phyloP scores from a whole-genome alignment of 2,888 invertebrate genomes.

The Oconnorella tubifera region DNA sequence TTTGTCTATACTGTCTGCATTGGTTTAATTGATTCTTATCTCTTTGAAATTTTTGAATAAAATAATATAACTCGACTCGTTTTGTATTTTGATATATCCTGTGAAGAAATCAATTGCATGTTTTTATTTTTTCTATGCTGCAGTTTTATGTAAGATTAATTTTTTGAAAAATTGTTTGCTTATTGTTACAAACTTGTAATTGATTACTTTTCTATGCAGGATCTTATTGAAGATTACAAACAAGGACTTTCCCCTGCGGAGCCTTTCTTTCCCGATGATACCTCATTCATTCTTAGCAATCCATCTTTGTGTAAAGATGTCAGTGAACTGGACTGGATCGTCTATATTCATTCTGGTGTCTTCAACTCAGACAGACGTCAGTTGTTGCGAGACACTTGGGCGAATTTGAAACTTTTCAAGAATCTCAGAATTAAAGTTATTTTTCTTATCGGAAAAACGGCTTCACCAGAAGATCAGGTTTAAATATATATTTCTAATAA shows the following conservation, averaged over 20 bases:
- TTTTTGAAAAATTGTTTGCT: too few relatives aligned
- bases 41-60: too few relatives aligned
- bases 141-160: too few relatives aligned
- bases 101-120: too few relatives aligned
- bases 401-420: conserved; percentile 15
- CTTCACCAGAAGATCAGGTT: neutral
- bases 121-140: too few relatives aligned
- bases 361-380: neutral
- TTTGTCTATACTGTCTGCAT: too few relatives aligned
- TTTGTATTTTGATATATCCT: too few relatives aligned
- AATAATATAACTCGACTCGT: too few relatives aligned
- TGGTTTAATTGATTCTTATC: too few relatives aligned
- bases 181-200: too few relatives aligned
- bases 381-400: conserved; percentile 17
- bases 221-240: neutral
- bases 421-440: conserved; percentile 8
- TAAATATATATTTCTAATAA: too few relatives aligned
- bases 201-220: too few relatives aligned
- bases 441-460: conserved; percentile 8
- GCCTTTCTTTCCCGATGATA: neutral
- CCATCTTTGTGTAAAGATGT: neutral
- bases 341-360: conserved; percentile 9
- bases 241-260: neutral
- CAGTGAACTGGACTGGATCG: conserved; percentile 11
- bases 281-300: neutral